Evolutionary conservation across 2,797 vertebrate genomes (phyloP), one percentile per base, ranked within the genome.

Genomic region (Coilia nasus): DNA sequence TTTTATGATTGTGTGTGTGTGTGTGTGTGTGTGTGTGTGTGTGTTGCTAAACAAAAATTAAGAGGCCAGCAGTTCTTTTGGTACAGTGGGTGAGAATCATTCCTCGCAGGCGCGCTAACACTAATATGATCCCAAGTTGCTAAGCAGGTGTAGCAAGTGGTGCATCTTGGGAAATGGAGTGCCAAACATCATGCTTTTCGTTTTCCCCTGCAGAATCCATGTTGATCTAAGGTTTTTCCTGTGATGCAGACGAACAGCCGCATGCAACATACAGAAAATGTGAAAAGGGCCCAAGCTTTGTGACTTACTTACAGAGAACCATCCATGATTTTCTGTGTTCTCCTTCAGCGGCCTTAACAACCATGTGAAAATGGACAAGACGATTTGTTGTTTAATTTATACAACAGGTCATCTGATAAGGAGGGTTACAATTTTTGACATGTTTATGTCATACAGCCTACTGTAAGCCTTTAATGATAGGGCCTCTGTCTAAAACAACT

Each of bases 131-230:
- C 35, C 31, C 71, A 78, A 17, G 71, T 44, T 19, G 19, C 31
- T 78, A 44, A 78, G 35, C 71, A 78, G 35, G 41, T 31, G 35
- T 41, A 78, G 71, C 31, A 35, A 9, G 71, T 44, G 71, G 35
- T 41, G 71, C 71, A 78, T 78, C 71, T 78, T 78, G 71, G 71
- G 71, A 78, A 78, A 78, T 78, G 71, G 17, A 75, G 60, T 87
- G 71, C 83, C 62, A 80, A 82, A 85, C 54, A 35, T 83, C 87
- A 89, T 88, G 89, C 85, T 60, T 85, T 35, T 19, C 35, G 19
- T 41, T 67, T 44, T 82, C 50, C 71, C 71, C 17, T 44, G 10
- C 67, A 1, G 15, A 14, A 6, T 44, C 71, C 71, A 31, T 31
- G 19, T 5, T 41, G 71, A 78, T 54, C 50, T 21, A 19, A 78